Evolutionary conservation across 2,113 vertebrate species (phyloP).

Genomic region (Ranitomeya variabilis): DNA sequence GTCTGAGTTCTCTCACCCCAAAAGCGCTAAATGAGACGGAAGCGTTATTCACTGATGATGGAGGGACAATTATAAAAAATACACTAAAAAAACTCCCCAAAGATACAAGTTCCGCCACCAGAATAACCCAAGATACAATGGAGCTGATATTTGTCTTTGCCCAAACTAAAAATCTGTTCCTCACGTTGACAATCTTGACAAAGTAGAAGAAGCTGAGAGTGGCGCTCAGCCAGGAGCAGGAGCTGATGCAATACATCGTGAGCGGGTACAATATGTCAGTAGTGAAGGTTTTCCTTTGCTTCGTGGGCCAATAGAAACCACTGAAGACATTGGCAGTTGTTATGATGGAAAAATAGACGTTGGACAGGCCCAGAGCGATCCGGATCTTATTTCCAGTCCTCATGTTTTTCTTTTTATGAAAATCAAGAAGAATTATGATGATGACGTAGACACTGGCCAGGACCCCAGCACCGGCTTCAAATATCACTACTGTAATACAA

Average conservation of each 20-base stretch:
- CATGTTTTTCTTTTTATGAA: neutral
- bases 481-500: neutral
- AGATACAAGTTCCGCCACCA: neutral
- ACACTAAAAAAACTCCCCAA: neutral
- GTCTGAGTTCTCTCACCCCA: neutral
- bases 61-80: neutral
- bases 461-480: neutral
- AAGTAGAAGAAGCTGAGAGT: slow-evolving; percentile 38
- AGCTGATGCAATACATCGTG: neutral
- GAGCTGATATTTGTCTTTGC: neutral
- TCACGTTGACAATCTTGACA: slow-evolving; percentile 7
- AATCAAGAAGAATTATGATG: neutral
- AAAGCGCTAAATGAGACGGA: neutral
- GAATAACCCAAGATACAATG: neutral
- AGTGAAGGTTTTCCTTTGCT: no score
- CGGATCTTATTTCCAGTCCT: slow-evolving; percentile 19
- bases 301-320: neutral
- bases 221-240: slow-evolving; percentile 14
- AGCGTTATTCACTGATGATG: neutral
- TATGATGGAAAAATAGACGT: neutral
- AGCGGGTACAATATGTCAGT: neutral
- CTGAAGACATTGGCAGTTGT: neutral
- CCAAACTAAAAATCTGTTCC: neutral
- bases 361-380: slow-evolving; percentile 1
- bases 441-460: slow-evolving; percentile 1